A percentile compares a stretch with the other conserved stretches of the same genome.
These are phyloP conservation scores for Hemicordylus capensis DNA, from an alignment of 2,113 vertebrate species.

Conservation along the genomic window DNA sequence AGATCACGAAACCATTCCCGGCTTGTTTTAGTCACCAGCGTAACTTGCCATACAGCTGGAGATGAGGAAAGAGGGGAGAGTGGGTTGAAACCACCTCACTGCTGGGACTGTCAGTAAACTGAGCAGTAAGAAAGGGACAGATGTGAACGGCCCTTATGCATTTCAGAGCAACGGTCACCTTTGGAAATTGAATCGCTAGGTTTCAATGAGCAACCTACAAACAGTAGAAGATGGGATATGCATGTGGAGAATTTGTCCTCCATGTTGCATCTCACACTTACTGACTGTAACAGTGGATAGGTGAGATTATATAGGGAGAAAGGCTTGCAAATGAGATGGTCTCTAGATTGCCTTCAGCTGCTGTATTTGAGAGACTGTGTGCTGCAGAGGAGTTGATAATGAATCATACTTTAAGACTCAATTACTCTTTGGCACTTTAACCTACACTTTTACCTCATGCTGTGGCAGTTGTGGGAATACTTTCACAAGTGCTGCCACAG, in stretches of 20 bases:
- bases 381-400: neutral
- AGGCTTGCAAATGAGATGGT: neutral
- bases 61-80: neutral
- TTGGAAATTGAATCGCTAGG: neutral
- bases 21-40: neutral
- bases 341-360: neutral
- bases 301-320: neutral
- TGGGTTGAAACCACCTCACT: neutral
- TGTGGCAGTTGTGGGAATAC: too few relatives aligned
- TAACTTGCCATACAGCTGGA: too few relatives aligned
- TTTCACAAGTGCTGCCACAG: too few relatives aligned
- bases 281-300: too few relatives aligned
- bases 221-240: too few relatives aligned
- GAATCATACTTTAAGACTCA: neutral
- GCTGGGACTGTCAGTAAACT: neutral
- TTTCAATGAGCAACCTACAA: too few relatives aligned
- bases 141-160: too few relatives aligned
- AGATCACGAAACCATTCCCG: neutral
- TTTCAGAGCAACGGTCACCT: neutral
- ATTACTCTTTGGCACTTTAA: neutral
- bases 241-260: neutral
- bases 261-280: neutral
- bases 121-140: neutral
- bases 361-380: neutral
- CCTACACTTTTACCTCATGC: neutral